These are phyloP conservation scores for Manacus vitellinus DNA, from an alignment of 2,113 vertebrate genomes.

Conservation along the genomic window DNA sequence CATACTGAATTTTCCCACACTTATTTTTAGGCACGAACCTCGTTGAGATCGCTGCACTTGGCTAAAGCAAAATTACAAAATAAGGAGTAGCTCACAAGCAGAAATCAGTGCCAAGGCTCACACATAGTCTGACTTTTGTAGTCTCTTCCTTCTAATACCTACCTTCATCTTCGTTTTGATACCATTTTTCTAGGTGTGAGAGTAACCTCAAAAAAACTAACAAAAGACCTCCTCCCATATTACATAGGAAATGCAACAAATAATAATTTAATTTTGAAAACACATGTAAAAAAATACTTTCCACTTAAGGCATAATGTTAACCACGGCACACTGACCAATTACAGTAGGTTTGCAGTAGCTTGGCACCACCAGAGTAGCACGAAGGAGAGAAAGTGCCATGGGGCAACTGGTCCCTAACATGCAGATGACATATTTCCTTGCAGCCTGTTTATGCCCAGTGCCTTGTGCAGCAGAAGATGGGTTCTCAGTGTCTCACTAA, in stretches of 20 bases:
- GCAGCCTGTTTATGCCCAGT: not conserved
- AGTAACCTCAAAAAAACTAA: not conserved
- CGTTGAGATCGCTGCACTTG: not conserved
- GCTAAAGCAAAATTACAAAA: not conserved
- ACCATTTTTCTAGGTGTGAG: not conserved
- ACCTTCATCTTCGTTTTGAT: not conserved
- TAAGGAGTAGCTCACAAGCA: not conserved
- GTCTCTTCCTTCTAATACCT: not conserved
- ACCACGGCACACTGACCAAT: not conserved
- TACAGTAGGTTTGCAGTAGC: not conserved
- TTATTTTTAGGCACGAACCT: fast-evolving
- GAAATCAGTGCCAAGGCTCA: fast-evolving
- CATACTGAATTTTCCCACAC: not conserved
- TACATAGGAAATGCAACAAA: not conserved
- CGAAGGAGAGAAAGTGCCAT: fast-evolving
- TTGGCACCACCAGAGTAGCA: not conserved
- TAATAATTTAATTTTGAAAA: not conserved
- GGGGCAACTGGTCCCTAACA: not conserved
- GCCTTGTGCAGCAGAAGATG: not conserved
- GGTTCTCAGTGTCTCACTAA: not conserved
- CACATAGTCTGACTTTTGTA: not conserved
- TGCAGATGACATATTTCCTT: not conserved
- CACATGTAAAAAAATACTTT: not conserved
- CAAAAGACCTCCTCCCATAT: not conserved
- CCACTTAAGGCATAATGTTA: not conserved